Conservation (phyloP, 2,113 vertebrate species). For the Formicarius rufipectus region DNA sequence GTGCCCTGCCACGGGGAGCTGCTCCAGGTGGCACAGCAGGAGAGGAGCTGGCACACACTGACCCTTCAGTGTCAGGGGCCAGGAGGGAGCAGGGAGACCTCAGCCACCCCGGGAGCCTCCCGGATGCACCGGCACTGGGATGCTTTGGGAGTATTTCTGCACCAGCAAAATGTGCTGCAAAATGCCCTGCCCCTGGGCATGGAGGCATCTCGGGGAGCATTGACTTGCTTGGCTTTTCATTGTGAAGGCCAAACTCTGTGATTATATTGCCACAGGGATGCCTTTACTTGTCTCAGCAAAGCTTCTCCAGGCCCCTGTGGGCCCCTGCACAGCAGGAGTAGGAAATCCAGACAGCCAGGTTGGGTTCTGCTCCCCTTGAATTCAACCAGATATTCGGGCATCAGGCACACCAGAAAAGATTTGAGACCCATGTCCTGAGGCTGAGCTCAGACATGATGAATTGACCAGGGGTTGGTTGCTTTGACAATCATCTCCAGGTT, state of each 20-base stretch:
- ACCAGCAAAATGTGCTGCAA: background rate
- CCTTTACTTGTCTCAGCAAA: background rate
- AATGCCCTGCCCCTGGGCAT: background rate
- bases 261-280: background rate
- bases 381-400: background rate
- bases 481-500: background rate
- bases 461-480: background rate
- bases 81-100: background rate
- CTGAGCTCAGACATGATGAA: background rate
- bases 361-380: background rate
- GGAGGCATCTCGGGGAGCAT: background rate
- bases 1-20: fast-evolving
- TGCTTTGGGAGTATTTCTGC: background rate
- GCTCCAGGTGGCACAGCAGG: background rate
- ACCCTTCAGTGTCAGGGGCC: background rate
- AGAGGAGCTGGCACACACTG: background rate
- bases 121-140: background rate
- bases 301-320: background rate
- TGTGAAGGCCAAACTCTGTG: background rate
- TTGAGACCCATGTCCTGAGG: background rate
- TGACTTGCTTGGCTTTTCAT: background rate
- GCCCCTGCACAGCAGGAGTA: background rate
- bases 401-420: background rate
- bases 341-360: background rate
- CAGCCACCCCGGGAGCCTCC: background rate